Percentiles rank a stretch among this genome's conserved stretches.
Conservation (phyloP, 1,140 invertebrate species). For the Cherax quadricarinatus region DNA sequence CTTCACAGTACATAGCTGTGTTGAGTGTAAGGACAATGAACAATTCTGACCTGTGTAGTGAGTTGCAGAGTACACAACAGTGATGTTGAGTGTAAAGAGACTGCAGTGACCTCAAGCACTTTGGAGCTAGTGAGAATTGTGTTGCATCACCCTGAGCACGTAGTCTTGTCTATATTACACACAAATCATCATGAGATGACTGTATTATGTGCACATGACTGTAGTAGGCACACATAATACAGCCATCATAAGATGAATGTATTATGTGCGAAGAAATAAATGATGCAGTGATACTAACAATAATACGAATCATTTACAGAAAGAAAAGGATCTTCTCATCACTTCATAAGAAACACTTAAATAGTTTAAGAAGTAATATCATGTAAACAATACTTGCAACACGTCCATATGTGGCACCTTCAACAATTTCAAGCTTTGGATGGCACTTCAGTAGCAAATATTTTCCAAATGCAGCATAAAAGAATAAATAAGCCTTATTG, state of each 20-base stretch:
- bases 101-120: background rate
- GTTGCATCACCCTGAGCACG: background rate
- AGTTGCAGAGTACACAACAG: background rate
- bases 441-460: constrained; percentile 5
- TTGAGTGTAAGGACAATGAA: background rate
- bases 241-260: too few species aligned
- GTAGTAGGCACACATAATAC: too few species aligned
- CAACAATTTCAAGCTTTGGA: background rate
- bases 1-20: constrained; percentile 49
- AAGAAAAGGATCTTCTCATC: background rate
- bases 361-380: background rate
- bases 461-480: constrained; percentile 9
- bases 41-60: background rate
- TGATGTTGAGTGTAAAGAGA: background rate
- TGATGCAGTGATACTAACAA: background rate
- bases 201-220: too few species aligned
- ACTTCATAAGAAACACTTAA: constrained; percentile 26
- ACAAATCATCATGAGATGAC: too few species aligned
- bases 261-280: background rate
- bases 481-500: constrained; percentile 29
- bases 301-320: background rate
- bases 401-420: constrained; percentile 20
- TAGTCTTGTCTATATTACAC: background rate
- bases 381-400: constrained; percentile 2
- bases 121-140: background rate